Evolutionary conservation across 2,113 vertebrate genomes (phyloP).

Genomic region (Cettia cetti): DNA sequence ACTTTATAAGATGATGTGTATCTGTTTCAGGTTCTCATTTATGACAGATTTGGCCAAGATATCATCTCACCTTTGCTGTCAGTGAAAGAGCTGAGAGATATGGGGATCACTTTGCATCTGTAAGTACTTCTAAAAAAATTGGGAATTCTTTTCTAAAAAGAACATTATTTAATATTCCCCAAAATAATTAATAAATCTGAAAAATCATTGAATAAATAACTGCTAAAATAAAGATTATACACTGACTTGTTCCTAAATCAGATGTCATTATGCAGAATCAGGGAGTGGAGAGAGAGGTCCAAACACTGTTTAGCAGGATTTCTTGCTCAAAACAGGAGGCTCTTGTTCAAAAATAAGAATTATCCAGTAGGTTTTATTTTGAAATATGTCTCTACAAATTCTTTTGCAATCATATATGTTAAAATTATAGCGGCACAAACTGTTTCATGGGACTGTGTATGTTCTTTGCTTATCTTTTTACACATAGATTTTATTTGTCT

Average conservation of each 20-base stretch:
- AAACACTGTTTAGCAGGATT: background rate
- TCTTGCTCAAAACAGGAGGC: background rate
- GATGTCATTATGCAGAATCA: background rate
- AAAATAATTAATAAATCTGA: background rate
- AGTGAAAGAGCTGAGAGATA: constrained; percentile 96
- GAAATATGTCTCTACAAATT: background rate
- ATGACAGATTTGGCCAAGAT: constrained; percentile 97
- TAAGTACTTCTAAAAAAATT: constrained; percentile 53
- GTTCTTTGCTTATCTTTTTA: background rate
- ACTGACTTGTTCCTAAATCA: background rate
- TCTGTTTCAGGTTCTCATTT: constrained; percentile 88
- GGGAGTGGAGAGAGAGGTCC: background rate
- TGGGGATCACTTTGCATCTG: constrained; percentile 98
- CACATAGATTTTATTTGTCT: background rate
- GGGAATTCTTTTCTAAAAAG: background rate
- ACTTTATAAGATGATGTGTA: background rate
- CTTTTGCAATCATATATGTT: background rate
- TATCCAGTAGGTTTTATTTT: background rate
- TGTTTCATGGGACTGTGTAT: background rate
- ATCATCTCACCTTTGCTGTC: constrained; percentile 96
- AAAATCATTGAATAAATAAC: background rate
- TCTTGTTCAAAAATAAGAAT: background rate
- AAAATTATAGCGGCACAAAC: background rate
- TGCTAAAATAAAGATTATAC: background rate
- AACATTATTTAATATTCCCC: background rate